Evolutionary conservation across 2,888 invertebrate genomes (phyloP).

Genomic region (Drosophila tanythrix): DNA sequence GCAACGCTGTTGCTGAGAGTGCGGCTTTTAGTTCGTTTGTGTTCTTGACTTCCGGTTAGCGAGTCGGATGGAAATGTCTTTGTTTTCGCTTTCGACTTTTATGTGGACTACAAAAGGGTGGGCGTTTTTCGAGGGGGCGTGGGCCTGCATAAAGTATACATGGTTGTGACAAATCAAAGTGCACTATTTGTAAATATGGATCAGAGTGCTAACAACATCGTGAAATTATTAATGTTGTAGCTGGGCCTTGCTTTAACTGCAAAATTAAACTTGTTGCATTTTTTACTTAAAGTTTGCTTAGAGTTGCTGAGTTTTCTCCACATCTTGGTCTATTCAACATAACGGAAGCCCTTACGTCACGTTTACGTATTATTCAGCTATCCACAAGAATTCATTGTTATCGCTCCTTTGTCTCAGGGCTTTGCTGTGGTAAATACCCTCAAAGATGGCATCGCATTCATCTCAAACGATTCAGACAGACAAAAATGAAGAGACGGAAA

Average conservation of each 20-base stretch:
- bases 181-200: constrained; percentile 18
- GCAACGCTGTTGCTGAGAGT: constrained; percentile 67
- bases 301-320: neutral
- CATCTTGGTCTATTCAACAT: neutral
- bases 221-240: neutral
- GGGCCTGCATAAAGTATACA: constrained; percentile 28
- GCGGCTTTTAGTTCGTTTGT: constrained; percentile 79
- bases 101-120: constrained; percentile 20
- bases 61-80: constrained; percentile 64
- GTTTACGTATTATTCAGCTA: constrained; percentile 39
- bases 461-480: constrained; percentile 47
- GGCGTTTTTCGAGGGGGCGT: constrained; percentile 26
- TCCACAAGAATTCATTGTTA: constrained; percentile 42
- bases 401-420: constrained; percentile 55
- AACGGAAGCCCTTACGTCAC: constrained; percentile 13
- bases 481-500: constrained; percentile 44
- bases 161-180: constrained; percentile 68
- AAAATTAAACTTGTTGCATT: constrained; percentile 38
- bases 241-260: neutral
- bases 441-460: constrained; percentile 67
- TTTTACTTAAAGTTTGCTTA: neutral
- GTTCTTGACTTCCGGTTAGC: constrained; percentile 79
- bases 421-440: constrained; percentile 59
- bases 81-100: constrained; percentile 55
- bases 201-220: neutral